phyloP scores from a whole-genome alignment of 2,113 vertebrate genomes.

The Euleptes europaea region DNA sequence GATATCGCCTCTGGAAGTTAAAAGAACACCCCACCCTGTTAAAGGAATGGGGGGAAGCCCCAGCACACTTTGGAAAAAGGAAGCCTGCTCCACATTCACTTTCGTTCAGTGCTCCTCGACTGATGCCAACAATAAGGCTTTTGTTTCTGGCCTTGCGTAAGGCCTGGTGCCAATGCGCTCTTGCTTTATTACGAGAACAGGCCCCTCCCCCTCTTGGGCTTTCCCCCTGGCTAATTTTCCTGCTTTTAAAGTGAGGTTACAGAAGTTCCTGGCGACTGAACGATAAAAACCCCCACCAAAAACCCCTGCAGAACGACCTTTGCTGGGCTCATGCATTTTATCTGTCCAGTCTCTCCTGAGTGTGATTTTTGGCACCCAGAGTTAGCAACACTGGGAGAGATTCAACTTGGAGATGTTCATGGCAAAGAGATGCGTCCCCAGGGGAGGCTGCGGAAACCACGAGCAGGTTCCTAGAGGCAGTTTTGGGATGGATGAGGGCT shows the following conservation, averaged over 20 bases:
- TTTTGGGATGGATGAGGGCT: too few relatives aligned
- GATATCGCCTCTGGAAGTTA: neutral
- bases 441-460: too few relatives aligned
- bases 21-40: neutral
- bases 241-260: neutral
- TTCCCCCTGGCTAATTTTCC: neutral
- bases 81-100: neutral
- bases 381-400: neutral
- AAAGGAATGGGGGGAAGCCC: neutral
- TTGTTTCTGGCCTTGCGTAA: neutral
- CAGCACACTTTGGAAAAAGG: neutral
- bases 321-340: neutral
- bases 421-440: neutral
- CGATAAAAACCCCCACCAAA: too few relatives aligned
- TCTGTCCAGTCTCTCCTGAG: neutral
- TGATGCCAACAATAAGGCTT: neutral
- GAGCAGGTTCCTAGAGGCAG: neutral
- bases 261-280: neutral
- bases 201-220: neutral
- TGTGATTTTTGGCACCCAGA: neutral
- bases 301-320: neutral
- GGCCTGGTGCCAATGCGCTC: neutral
- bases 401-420: neutral
- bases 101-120: neutral
- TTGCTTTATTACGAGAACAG: neutral